Evolutionary conservation across 2,113 vertebrate genomes (phyloP), one percentile per base, ranked within the genome.

Genomic region (Caloenas nicobarica): DNA sequence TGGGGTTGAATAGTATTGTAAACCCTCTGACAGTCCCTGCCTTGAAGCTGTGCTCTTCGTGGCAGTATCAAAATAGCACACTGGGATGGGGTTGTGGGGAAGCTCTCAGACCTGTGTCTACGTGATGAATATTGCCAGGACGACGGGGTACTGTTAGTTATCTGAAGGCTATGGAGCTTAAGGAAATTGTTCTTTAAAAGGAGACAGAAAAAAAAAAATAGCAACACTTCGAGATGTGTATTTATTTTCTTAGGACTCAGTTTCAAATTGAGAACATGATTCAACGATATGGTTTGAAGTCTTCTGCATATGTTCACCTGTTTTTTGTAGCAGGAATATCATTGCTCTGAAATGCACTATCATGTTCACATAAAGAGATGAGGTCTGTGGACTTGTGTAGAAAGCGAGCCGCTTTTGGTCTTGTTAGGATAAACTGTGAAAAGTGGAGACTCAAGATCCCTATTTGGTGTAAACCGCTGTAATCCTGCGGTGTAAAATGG

Each of bases 321-420:
- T 70, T 68, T 48, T 80, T 87, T 77, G 61, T 34, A 61, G 62
- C n/a, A 57, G 44, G 16, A 85, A 12, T 91, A 40, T 82, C 36
- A 24, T 46, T 61, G 13, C 46, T 77, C 78, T 70, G 23, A 93
- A 86, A 7, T 38, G 21, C 7, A 2, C 24, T 62, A 72, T 31
- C 13, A 54, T 5, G 24, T 87, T 18, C 10, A 2, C 5, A 1
- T 7, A 33, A 65, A 71, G 77, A 74, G 28, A 31, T 44, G 65
- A 74, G 21, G 5, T 9, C 40, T 58, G n/a, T 78, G 71, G 53
- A 23, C 42, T 74, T 4, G 0, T 0, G 5, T 1, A n/a, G 25
- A 71, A 60, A 64, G 7, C 0, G 0, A 70, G 21, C 48, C 86
- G 54, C 16, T 86, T 62, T 86, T 2, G 3, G 26, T 58, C 56